Base-by-base conservation (phyloP, 1,140 invertebrate genomes). In the Tigriopus japonicus region DNA sequence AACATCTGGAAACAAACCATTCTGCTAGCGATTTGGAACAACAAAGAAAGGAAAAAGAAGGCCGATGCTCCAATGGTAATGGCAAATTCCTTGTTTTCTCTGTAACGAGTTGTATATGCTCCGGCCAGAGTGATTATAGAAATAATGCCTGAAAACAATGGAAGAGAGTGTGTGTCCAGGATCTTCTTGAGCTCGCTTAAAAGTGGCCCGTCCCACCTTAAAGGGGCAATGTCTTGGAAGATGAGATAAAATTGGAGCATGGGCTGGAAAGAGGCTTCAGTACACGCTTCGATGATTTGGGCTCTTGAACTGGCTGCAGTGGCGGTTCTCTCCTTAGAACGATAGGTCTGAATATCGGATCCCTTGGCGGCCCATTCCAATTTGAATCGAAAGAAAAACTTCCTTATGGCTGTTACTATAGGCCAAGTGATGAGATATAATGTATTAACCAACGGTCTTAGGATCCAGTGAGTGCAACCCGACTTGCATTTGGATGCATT, bases 1-100 rank as follows among this genome's bases (percentile, higher is more conserved):
- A 58, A 58, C 55, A 58, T 58, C 17, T 58, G 28, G 21, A 58
- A 58, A n/a, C 21, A 58, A 17, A 58, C 28, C 13, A 58, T 58
- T 42, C 55, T 40, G 15, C 6, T 6, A 14, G 42, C 6, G 13
- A 58, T 41, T 28, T n/a, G 17, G 17, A 23, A 42, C 14, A 40
- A 41, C 17, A 41, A 14, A 2, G 13, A 58, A 6, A 42, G 6
- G 21, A 58, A 58, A 42, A 41, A 58, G 17, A 58, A 13, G 55
- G 42, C 12, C 12, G 55, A 41, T 1, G 55, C 17, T 41, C 35
- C 14, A 2, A 42, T 6, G 13, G 28, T 41, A 6, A 58, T 15
- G 23, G 41, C n/a, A 15, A n/a, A 17, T 28, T 58, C 55, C 41
- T 58, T 58, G 9, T 58, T 58, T 13, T 58, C 17, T 41, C 55